A percentile compares a stretch with the other conserved stretches of the same genome.
These are phyloP conservation scores for Halcyon senegalensis DNA, from an alignment of 2,113 vertebrate species.

Conservation along the genomic window DNA sequence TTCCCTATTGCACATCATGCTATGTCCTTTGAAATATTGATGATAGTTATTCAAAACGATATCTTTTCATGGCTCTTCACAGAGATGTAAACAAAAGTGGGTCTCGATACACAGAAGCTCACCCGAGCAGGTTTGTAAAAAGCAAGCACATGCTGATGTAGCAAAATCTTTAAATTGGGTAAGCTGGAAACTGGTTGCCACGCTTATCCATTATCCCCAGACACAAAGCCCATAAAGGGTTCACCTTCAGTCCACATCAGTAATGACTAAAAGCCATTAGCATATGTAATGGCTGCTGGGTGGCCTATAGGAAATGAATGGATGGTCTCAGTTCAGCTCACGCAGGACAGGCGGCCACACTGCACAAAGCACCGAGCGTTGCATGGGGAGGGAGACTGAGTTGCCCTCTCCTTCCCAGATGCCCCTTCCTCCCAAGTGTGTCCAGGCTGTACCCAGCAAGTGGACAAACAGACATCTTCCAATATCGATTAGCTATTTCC, in stretches of 20 bases:
- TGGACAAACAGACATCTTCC: not conserved
- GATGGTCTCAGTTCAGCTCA: not conserved
- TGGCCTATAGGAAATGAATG: not conserved
- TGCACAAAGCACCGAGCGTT: not conserved
- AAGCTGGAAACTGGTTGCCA: not conserved
- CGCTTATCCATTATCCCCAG: not conserved
- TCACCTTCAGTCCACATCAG: not conserved
- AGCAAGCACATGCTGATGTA: not conserved
- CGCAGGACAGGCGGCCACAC: not conserved
- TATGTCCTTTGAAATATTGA: not conserved
- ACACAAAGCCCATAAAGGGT: slow-evolving; percentile 1
- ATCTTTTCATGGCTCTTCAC: not conserved
- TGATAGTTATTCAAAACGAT: not conserved
- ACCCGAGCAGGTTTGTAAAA: not conserved
- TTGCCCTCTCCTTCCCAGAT: not conserved
- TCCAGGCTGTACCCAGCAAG: rapidly evolving
- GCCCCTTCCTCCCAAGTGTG: not conserved
- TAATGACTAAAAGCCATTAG: not conserved
- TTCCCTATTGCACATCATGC: not conserved
- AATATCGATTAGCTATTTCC: not conserved
- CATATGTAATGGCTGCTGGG: not conserved
- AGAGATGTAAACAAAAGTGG: not conserved
- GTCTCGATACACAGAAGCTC: not conserved
- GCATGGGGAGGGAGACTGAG: rapidly evolving
- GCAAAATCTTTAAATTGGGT: not conserved